These are phyloP conservation scores for Caenorhabditis angaria DNA, from an alignment of 2,888 invertebrate species.

Conservation along the genomic window DNA sequence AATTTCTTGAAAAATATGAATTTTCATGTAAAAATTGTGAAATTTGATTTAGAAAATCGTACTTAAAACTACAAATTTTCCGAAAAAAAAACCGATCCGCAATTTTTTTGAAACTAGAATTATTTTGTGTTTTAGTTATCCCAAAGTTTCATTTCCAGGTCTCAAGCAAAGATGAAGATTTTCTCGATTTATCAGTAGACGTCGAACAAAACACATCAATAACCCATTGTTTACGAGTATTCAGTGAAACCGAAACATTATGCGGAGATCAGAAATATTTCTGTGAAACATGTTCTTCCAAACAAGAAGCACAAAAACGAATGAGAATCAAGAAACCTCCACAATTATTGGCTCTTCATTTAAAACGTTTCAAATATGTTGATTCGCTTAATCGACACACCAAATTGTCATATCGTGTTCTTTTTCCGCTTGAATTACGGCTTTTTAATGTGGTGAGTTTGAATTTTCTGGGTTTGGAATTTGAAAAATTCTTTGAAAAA, in stretches of 20 bases:
- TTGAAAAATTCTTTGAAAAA: neutral
- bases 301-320: constrained; percentile 67
- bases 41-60: too few species aligned
- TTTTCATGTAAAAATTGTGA: too few species aligned
- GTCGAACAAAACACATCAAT: constrained; percentile 99
- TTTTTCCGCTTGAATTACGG: constrained; percentile 95
- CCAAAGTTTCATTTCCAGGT: constrained; percentile 66
- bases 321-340: constrained; percentile 98
- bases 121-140: constrained; percentile 70
- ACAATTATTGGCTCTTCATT: constrained; percentile 93
- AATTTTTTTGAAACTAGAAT: constrained; percentile 15
- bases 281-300: constrained; percentile 59
- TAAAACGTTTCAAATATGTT: constrained; percentile 84
- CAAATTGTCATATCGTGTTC: constrained; percentile 97
- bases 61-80: too few species aligned
- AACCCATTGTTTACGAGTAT: constrained; percentile 92
- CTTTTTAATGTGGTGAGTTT: constrained; percentile 90
- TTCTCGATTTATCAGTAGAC: constrained; percentile 97
- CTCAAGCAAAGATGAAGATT: constrained; percentile 98
- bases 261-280: constrained; percentile 85
- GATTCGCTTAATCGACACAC: constrained; percentile 98
- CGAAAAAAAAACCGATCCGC: too few species aligned
- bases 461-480: neutral
- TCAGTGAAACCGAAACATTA: constrained; percentile 89
- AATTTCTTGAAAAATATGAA: too few species aligned